Evolutionary conservation across 2,888 invertebrate species (phyloP).

Genomic region (Aricia artaxerxes): DNA sequence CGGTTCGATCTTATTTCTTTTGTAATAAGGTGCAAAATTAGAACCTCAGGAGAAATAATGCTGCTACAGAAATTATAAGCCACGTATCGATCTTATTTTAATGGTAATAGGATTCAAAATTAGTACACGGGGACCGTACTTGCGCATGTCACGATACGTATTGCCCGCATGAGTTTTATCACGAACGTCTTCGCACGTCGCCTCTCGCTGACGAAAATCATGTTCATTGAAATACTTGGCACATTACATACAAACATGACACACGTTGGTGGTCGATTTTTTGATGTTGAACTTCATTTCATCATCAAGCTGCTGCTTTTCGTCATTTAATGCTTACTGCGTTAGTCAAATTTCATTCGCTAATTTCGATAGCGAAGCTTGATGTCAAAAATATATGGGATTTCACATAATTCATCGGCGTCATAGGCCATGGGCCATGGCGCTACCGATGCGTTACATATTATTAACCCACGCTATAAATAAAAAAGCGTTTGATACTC

Average conservation of each 20-base stretch:
- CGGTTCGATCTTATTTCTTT: background rate
- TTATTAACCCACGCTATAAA: too few relatives aligned
- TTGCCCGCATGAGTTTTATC: background rate
- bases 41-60: background rate
- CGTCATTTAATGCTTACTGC: background rate
- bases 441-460: too few relatives aligned
- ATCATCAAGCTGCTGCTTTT: background rate
- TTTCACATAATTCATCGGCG: too few relatives aligned
- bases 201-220: conserved; percentile 14
- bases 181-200: conserved; percentile 13
- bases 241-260: background rate
- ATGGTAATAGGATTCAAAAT: background rate
- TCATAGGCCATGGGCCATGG: too few relatives aligned
- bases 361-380: too few relatives aligned
- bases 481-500: too few relatives aligned
- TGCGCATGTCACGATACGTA: conserved; percentile 16
- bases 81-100: background rate
- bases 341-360: too few relatives aligned
- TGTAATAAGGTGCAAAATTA: background rate
- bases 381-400: too few relatives aligned
- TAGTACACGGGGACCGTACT: background rate
- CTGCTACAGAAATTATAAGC: background rate
- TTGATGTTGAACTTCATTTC: background rate
- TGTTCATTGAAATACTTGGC: conserved; percentile 4
- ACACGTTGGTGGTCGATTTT: background rate